Base-by-base conservation (phyloP, 2,113 vertebrate genomes). In the Jacana jacana region DNA sequence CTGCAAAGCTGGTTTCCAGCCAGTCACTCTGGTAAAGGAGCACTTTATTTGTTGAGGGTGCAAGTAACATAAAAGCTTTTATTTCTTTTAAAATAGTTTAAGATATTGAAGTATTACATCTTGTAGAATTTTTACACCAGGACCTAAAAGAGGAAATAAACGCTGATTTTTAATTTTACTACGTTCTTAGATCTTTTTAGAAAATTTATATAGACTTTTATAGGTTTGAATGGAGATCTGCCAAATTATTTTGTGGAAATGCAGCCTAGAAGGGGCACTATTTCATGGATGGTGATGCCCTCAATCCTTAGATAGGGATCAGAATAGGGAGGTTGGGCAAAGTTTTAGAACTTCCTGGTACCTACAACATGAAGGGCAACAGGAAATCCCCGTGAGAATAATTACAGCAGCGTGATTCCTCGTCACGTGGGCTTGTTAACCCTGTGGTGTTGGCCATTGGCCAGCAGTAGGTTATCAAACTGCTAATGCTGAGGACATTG, bases 21-120 rank as follows among this genome's bases (percentile, higher is more conserved):
- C 63, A 33, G 27, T 42, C 35, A 19, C 39, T 55, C 39, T 33
- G 6, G 27, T 88, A 61, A 51, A 70, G 37, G 63, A 20, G 19
- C 0, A 0, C 10, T 54, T n/a, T n/a, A 2, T 68, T 64, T 76
- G 11, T 35, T 4, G 15, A 61, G 40, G 11, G 6, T 42, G 6
- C 10, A 77, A 31, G 27, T 33, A 70, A 58, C 72, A 7, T 37
- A 16, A 61, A 75, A 15, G 27, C 12, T 69, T 81, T 40, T 31
- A 11, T 42, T 82, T 37, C 20, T 44, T 73, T 81, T 40, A 2
- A 71, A 70, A 4, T 24, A 31, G 65, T 39, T 89, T 25, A 5
- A 77, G 58, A 15, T 71, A 23, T 55, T 76, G 33, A n/a, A n/a
- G 18, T 33, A 33, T 76, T 33, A 63, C 44, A 6, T 54, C 31